phyloP scores from a whole-genome alignment of 1,140 invertebrate species.

The Philaenus spumarius region DNA sequence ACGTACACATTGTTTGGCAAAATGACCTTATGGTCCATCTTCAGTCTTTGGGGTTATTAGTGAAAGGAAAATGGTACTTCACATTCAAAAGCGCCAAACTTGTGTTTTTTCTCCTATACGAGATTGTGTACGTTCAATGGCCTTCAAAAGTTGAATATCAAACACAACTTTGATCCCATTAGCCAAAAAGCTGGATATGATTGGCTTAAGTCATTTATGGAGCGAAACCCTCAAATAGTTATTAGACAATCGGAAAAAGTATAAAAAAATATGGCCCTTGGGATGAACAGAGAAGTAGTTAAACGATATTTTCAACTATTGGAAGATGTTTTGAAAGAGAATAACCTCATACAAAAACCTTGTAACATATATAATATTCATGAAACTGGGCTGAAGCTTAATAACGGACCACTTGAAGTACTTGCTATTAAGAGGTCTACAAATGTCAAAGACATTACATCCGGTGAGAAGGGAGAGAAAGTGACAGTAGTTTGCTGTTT shows the following conservation, averaged over 20 bases:
- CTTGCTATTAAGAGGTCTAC: too few species aligned
- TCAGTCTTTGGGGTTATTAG: too few species aligned
- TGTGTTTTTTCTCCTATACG: too few species aligned
- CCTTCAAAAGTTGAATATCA: conserved; percentile 1
- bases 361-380: conserved; percentile 30
- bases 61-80: too few species aligned
- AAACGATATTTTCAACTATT: conserved; percentile 20
- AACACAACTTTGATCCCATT: conserved; percentile 2
- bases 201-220: conserved; percentile 24
- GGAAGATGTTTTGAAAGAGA: conserved; percentile 18
- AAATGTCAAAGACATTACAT: conserved; percentile 22
- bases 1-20: too few species aligned
- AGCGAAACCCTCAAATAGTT: conserved; percentile 20
- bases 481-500: conserved; percentile 29
- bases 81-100: too few species aligned
- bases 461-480: conserved; percentile 30
- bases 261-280: conserved; percentile 24
- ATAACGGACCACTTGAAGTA: conserved; percentile 28
- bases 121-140: too few species aligned
- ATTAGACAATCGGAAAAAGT: conserved; percentile 31
- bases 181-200: conserved; percentile 24
- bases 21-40: too few species aligned
- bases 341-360: conserved; percentile 30
- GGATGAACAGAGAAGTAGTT: conserved; percentile 28
- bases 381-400: conserved; percentile 33